Conservation (phyloP, 2,113 vertebrate species). For the Platysteira castanea region DNA sequence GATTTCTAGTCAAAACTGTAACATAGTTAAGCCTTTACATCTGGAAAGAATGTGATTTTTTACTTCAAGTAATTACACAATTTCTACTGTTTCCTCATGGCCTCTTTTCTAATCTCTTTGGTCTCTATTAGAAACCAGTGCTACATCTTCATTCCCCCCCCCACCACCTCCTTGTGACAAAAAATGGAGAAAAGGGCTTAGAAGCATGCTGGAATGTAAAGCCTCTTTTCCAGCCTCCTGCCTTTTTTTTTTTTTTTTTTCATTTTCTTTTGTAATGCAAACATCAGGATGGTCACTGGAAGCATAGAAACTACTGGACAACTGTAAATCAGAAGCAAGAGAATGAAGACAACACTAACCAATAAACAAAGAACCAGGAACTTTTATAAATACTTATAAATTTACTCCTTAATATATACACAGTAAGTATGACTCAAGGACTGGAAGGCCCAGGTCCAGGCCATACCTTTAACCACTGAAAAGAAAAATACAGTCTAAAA, state of each 20-base stretch:
- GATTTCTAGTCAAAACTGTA: neutral
- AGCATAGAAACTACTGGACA: neutral
- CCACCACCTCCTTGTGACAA: neutral
- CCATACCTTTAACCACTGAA: neutral
- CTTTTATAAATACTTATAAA: neutral
- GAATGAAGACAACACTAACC: neutral
- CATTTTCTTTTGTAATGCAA: too few species aligned
- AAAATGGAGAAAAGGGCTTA: neutral
- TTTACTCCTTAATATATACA: neutral
- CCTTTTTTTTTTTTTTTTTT: neutral
- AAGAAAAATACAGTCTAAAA: neutral
- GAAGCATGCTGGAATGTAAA: neutral
- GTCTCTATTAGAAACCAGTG: neutral
- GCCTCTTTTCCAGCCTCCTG: neutral
- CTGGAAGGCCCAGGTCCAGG: neutral
- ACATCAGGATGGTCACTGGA: neutral
- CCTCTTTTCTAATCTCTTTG: neutral
- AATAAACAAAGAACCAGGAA: neutral
- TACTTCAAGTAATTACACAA: neutral
- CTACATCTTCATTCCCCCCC: neutral
- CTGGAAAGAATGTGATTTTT: neutral
- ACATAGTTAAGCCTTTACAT: neutral
- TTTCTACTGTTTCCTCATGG: neutral
- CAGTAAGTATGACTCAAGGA: neutral
- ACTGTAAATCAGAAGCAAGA: neutral